A percentile compares a stretch with the other conserved stretches of the same genome.
Conservation (phyloP, 2,113 vertebrate species). For the Phasianus colchicus region DNA sequence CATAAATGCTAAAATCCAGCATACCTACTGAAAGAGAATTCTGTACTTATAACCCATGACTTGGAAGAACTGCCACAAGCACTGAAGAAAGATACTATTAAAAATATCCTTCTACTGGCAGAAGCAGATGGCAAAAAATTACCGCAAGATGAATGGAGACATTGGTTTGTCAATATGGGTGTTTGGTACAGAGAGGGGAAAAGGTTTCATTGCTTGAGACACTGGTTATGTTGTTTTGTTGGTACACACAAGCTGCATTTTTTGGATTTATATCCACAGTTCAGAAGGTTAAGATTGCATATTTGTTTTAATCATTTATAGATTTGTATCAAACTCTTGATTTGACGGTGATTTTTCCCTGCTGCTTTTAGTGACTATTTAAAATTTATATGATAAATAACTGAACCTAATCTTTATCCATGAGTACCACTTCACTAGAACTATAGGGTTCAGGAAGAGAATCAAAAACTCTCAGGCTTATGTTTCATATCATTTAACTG, state of each 20-base stretch:
- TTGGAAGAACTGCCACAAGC: not conserved
- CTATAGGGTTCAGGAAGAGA: not conserved
- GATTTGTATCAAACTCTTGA: not conserved
- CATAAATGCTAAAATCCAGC: not conserved
- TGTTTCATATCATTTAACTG: not conserved
- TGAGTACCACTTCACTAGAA: not conserved
- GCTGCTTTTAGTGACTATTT: slow-evolving; percentile 1
- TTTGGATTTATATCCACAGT: not conserved
- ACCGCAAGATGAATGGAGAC: not conserved
- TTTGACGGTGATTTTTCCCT: not conserved
- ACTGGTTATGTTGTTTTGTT: not conserved
- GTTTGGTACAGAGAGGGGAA: not conserved
- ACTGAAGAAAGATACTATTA: not conserved
- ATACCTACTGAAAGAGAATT: not conserved
- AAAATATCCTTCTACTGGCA: not conserved
- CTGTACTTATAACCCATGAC: not conserved
- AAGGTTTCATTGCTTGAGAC: not conserved
- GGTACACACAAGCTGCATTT: not conserved
- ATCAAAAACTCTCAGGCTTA: not conserved
- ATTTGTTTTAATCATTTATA: not conserved
- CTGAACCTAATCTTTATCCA: not conserved
- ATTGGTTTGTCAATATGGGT: not conserved
- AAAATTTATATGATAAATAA: slow-evolving; percentile 9
- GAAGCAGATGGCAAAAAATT: not conserved
- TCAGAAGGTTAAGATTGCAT: not conserved